phyloP scores from a whole-genome alignment of 92 coral and sea anemone genomes.

The Bergia sp. region DNA sequence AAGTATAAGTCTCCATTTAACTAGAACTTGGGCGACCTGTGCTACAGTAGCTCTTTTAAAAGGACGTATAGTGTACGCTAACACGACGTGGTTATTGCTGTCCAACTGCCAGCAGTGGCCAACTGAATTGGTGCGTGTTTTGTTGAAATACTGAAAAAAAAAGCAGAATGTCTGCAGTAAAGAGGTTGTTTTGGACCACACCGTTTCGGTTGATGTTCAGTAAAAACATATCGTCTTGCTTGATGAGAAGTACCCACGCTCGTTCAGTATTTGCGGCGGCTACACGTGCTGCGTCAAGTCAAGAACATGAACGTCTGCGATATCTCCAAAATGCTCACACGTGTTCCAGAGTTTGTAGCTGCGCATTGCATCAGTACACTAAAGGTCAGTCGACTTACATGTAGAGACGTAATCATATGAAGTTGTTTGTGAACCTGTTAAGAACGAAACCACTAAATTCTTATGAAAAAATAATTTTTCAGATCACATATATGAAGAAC shows the following conservation, averaged over 20 bases:
- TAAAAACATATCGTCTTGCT: constrained; percentile 44
- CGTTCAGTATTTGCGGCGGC: constrained; percentile 71
- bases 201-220: constrained; percentile 42
- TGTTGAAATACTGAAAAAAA: not conserved
- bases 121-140: not conserved
- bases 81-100: no score
- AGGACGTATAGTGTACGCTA: no score
- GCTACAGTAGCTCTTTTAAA: no score
- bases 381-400: constrained; percentile 72
- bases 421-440: not conserved
- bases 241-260: constrained; percentile 41
- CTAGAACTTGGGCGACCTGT: no score
- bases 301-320: constrained; percentile 62
- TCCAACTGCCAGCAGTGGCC: no score
- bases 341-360: constrained; percentile 82
- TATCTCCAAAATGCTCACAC: constrained; percentile 57
- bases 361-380: constrained; percentile 84
- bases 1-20: no score
- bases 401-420: not conserved
- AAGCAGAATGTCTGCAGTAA: constrained; percentile 36
- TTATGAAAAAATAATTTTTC: no score
- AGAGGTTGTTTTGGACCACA: not conserved
- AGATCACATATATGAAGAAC: no score
- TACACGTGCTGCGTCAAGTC: constrained; percentile 73
- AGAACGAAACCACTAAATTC: not conserved